Conservation (phyloP, 2,888 invertebrate genomes). For the Macrostomum cliftonense region DNA sequence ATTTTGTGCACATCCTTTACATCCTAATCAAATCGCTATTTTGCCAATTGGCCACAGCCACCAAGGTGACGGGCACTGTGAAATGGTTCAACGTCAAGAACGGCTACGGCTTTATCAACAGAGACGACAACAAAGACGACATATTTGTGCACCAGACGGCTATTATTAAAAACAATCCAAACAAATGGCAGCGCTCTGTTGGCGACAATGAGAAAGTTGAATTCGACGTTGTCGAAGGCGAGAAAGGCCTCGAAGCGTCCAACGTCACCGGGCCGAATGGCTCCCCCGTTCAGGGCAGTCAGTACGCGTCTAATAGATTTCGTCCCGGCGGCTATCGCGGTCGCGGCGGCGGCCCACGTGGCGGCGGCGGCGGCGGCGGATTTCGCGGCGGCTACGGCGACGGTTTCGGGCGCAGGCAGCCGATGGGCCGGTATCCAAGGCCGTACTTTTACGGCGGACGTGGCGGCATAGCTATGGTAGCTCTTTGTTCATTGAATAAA, state of each 20-base stretch:
- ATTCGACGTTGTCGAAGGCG: conserved; percentile 94
- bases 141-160: conserved; percentile 98
- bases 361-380: conserved; percentile 36
- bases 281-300: conserved; percentile 76
- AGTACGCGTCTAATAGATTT: conserved; percentile 51
- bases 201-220: conserved; percentile 94
- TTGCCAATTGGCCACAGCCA: too few species aligned
- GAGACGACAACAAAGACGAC: conserved; percentile 95
- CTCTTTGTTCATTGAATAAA: too few species aligned
- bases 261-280: conserved; percentile 89
- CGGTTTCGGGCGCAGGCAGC: conserved; percentile 14
- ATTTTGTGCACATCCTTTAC: too few species aligned
- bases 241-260: conserved; percentile 80
- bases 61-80: conserved; percentile 72
- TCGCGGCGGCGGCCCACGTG: conserved; percentile 22
- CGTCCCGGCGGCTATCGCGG: conserved; percentile 18
- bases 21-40: too few species aligned
- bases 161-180: conserved; percentile 90
- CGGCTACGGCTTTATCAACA: conserved; percentile 92
- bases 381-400: conserved; percentile 38
- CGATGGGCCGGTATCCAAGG: too few species aligned
- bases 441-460: too few species aligned
- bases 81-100: conserved; percentile 60
- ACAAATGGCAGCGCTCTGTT: conserved; percentile 90
- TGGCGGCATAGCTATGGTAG: too few species aligned